Base-by-base conservation (phyloP, 2,888 invertebrate species). In the Pachydiplax longipennis region DNA sequence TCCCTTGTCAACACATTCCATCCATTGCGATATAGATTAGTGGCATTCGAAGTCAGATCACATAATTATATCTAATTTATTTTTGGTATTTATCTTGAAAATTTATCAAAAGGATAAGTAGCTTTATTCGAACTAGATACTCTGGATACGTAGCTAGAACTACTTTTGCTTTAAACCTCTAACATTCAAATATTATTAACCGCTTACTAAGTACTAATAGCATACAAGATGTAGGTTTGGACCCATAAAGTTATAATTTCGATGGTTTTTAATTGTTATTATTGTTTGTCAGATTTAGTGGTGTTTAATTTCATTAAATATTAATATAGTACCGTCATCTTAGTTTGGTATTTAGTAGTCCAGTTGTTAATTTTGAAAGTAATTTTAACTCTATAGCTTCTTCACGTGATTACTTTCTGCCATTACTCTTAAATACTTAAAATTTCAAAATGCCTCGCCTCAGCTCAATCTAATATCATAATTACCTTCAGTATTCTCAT, bases 231-330 rank as follows among this genome's bases (percentile, higher is more conserved):
- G 87, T 87, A 87, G 87, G 87, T 87, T 65, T 87, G 87, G 87
- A 87, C 87, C 87, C 87, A 18, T 87, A 61, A 61, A 61, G 87
- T 87, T 58, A 61, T 87, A 37, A 35, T 87, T 87, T 65, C 87
- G 87, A 87, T 87, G 40, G 87, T 87, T 87, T 87, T 61, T 87
- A 87, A 87, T 61, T 87, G 61, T 87, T 35, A 87, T 65, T 87
- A 61, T 31, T 87, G 37, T 65, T 37, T 61, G 87, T 87, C 87
- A 61, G 37, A 61, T 37, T 37, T 87, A 87, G 61, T 87, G 61
- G 61, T 58, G 53, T 83, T 87, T 87, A 87, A 87, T 25, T 87
- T 65, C 58, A 58, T 58, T 87, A 87, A 61, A 83, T n/a, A 61
- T 65, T 87, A 37, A 35, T 87, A 87, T 87, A 87, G 87, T 61